Evolutionary conservation across 2,797 vertebrate species (phyloP).

Genomic region (Masticophis lateralis): DNA sequence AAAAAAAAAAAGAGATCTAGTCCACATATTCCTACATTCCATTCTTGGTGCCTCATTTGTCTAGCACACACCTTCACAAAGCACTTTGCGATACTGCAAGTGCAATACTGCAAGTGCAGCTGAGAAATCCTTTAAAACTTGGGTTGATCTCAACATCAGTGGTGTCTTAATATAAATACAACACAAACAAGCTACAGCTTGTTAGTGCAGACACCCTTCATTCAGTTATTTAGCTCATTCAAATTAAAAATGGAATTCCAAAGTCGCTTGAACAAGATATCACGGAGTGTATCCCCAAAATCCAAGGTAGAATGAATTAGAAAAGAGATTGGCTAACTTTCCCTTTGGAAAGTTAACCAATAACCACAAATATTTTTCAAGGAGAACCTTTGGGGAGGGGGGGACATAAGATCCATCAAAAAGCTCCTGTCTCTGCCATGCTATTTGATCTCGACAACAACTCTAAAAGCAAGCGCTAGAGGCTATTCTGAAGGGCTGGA

Average conservation of each 20-base stretch:
- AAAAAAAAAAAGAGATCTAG: background rate
- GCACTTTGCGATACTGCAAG: background rate
- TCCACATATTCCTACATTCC: background rate
- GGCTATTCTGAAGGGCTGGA: background rate
- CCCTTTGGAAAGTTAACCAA: background rate
- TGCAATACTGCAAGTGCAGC: background rate
- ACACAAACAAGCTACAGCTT: background rate
- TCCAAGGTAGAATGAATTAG: background rate
- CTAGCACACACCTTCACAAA: background rate
- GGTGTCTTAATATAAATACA: background rate
- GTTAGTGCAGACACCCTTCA: background rate
- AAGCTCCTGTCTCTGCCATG: background rate
- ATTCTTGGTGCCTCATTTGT: background rate
- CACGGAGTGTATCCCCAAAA: background rate
- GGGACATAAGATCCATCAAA: background rate
- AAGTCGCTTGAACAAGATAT: background rate
- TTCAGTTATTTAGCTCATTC: background rate
- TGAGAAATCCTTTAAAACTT: background rate
- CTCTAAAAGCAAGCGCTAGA: background rate
- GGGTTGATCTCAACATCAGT: background rate
- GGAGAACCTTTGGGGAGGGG: background rate
- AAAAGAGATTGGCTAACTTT: background rate
- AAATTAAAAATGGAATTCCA: background rate
- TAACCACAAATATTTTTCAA: background rate
- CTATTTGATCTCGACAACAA: background rate